Base-by-base conservation (phyloP, 2,113 vertebrate genomes). In the Delphinapterus leucas region DNA sequence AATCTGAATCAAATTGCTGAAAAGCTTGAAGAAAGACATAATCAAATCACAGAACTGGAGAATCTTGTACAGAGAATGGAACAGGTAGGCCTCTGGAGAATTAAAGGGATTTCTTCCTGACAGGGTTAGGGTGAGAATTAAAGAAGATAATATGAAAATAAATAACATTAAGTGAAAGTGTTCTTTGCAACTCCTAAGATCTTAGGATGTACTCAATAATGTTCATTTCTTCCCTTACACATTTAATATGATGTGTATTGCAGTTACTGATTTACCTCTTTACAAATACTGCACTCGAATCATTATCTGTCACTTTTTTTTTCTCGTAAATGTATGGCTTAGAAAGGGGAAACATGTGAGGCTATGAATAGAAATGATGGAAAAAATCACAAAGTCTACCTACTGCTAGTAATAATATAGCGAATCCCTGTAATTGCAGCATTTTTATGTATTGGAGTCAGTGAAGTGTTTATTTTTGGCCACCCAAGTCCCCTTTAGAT, bases 31-130 rank as follows among this genome's bases (percentile, higher is more conserved):
- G 98, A 98, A 47, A 99, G 98, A 53, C 90, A 97, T 0, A 71
- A 33, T 38, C 92, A 76, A 85, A 94, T 98, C 47, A 33, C 81
- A 0, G 98, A 98, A 28, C 15, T 99, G 97, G 98, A 99, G 87
- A 98, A 94, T 5, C 97, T 97, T 0, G 86, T 99, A 5, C 96
- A 96, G 38, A 98, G 98, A 94, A 99, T 99, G 99, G 98, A 99
- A 97, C 97, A 98, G 82, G 99, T 99, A 84, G 3, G 96, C 6
- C 5, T 0, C 0, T 7, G 18, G 8, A 58, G 49, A 88, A 21
- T 49, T 41, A 71, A 26, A 87, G 15, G 65, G 3, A n/a, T 65
- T 93, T 85, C 41, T 61, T 80, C 5, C 17, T 4, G 8, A 82
- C 4, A 44, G 73, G 13, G 10, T 49, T 12, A 15, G 12, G n/a